phyloP scores from a whole-genome alignment of 2,113 vertebrate species.

The Tyrannus savana region DNA sequence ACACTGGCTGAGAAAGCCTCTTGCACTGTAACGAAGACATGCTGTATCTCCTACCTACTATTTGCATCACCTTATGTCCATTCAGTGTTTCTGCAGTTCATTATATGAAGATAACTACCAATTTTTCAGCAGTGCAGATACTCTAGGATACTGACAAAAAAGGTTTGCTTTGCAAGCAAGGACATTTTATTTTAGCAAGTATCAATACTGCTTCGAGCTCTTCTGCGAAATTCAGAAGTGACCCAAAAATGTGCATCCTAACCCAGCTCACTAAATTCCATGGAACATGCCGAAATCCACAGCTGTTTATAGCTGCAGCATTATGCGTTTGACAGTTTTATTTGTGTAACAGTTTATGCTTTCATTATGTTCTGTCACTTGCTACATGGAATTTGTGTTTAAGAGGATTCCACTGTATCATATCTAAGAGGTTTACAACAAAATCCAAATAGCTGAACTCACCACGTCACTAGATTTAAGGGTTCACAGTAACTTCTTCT shows the following conservation, averaged over 20 bases:
- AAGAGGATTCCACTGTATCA: constrained; percentile 74
- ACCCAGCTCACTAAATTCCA: not conserved
- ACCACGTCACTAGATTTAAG: constrained; percentile 20
- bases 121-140: not conserved
- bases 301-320: constrained; percentile 48
- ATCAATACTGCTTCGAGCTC: not conserved
- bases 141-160: not conserved
- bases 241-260: constrained; percentile 25
- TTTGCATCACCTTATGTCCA: not conserved
- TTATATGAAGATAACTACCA: not conserved
- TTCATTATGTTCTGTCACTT: constrained; percentile 74
- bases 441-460: constrained; percentile 68
- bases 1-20: not conserved
- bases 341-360: constrained; percentile 72
- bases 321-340: constrained; percentile 70
- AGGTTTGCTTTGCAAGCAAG: not conserved
- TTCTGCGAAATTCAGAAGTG: not conserved
- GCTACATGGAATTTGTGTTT: constrained; percentile 75
- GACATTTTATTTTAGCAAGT: not conserved
- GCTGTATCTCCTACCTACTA: not conserved
- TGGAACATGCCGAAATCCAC: constrained; percentile 19
- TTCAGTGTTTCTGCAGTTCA: not conserved
- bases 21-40: not conserved
- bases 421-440: constrained; percentile 74
- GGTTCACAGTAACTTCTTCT: not conserved